Conservation (phyloP, 2,797 vertebrate species). For the Cottoperca gobio region DNA sequence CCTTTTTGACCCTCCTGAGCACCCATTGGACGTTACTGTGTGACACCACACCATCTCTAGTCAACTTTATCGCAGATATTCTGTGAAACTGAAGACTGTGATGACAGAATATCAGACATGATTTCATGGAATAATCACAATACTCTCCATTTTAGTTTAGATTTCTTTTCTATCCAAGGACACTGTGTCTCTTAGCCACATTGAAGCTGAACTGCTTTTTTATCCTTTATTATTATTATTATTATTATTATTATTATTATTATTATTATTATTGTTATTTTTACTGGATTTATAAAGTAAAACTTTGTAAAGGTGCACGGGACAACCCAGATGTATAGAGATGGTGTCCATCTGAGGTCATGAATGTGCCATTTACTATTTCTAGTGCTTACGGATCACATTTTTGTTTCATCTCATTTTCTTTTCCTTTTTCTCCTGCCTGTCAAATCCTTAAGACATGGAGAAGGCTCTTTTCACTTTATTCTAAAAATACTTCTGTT, state of each 20-base stretch:
- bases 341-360: conserved; percentile 51
- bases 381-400: conserved; percentile 59
- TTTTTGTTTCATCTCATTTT: conserved; percentile 24
- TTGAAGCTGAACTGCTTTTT: conserved; percentile 44
- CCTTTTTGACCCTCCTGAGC: conserved; percentile 21
- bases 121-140: conserved; percentile 50
- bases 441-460: conserved; percentile 38
- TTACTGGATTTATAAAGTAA: conserved; percentile 28
- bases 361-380: conserved; percentile 70
- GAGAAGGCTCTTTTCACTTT: conserved; percentile 34
- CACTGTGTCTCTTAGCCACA: conserved; percentile 57
- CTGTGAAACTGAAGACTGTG: conserved; percentile 37
- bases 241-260: conserved; percentile 22
- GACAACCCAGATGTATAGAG: conserved; percentile 33
- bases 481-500: conserved; percentile 15
- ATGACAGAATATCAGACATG: conserved; percentile 47
- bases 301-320: conserved; percentile 38
- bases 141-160: conserved; percentile 24
- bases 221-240: conserved; percentile 41
- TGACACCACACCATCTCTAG: conserved; percentile 22
- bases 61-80: conserved; percentile 17
- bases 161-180: conserved; percentile 61
- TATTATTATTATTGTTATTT: no score
- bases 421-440: conserved; percentile 52
- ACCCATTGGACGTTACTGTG: conserved; percentile 24